Conservation (phyloP, 2,797 vertebrate species). For the Tapirus indicus region DNA sequence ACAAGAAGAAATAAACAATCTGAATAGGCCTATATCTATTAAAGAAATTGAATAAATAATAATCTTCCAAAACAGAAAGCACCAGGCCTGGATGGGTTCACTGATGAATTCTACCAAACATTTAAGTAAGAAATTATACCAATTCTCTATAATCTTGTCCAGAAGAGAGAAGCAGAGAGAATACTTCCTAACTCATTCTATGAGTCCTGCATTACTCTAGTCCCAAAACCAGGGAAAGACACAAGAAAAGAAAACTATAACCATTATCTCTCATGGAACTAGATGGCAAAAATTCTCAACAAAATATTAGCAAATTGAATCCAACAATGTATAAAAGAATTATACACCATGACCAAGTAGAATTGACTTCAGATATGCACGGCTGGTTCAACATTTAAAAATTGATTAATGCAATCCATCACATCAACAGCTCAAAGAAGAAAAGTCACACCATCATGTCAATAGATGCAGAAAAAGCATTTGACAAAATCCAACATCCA, state of each 20-base stretch:
- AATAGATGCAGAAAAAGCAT: not conserved
- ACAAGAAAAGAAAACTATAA: not conserved
- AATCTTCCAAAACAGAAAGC: not conserved
- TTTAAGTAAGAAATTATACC: not conserved
- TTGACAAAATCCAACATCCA: not conserved
- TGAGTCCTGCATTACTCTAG: not conserved
- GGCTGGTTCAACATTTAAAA: not conserved
- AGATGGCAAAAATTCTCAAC: not conserved
- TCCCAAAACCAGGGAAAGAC: not conserved
- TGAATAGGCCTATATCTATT: not conserved
- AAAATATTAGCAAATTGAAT: not conserved
- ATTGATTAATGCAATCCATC: not conserved
- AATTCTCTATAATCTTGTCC: not conserved
- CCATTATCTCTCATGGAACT: not conserved
- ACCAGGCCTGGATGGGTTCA: not conserved
- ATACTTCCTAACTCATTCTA: not conserved
- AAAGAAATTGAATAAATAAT: not conserved
- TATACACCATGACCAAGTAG: not conserved
- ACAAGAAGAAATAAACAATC: not conserved
- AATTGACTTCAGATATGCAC: not conserved
- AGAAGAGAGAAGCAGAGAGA: not conserved
- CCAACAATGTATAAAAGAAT: not conserved
- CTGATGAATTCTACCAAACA: not conserved
- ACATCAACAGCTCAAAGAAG: not conserved
- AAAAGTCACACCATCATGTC: not conserved